Evolutionary conservation across 2,113 vertebrate species (phyloP).

Genomic region (Gnathonemus echidnorhynchus): DNA sequence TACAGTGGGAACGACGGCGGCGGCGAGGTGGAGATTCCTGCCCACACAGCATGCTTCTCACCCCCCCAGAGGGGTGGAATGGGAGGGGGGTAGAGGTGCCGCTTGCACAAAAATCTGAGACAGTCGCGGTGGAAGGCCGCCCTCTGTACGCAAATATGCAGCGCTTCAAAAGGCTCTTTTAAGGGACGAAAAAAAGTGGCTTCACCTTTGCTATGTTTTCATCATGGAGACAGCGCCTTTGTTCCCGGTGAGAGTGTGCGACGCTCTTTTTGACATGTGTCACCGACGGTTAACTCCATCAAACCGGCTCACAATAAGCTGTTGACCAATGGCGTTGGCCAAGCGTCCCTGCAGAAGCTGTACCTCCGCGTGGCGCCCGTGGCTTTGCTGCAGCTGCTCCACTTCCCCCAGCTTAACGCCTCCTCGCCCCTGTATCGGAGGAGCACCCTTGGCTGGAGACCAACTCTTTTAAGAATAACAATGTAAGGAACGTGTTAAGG

Average conservation of each 20-base stretch:
- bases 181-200: slow-evolving; percentile 50
- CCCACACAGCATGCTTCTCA: slow-evolving; percentile 6
- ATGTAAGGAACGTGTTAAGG: neutral
- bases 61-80: neutral
- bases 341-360: neutral
- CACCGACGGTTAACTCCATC: neutral
- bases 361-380: neutral
- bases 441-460: neutral
- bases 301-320: neutral
- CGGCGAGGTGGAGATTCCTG: neutral
- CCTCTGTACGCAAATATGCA: slow-evolving; percentile 42
- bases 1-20: neutral
- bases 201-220: slow-evolving; percentile 56
- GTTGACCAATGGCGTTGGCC: neutral
- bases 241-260: neutral
- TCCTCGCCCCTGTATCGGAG: neutral
- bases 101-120: neutral
- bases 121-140: neutral
- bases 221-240: slow-evolving; percentile 45
- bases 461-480: neutral
- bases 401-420: neutral
- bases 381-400: neutral
- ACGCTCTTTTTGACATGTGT: neutral
- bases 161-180: slow-evolving; percentile 57
- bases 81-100: neutral